phyloP scores from a whole-genome alignment of 1,140 invertebrate species.

The Papilio dardanus region DNA sequence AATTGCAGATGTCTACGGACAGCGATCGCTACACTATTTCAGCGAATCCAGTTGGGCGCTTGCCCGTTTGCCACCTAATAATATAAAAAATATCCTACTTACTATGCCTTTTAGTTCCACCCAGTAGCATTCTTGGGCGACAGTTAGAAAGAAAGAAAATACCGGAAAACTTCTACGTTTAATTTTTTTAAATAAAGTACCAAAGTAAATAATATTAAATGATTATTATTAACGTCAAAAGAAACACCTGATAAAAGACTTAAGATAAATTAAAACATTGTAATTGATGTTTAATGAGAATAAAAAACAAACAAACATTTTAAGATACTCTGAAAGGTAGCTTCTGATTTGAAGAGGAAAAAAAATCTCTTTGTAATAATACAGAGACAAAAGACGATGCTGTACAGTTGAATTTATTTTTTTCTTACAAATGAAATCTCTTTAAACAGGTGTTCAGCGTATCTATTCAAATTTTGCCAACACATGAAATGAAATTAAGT shows the following conservation, averaged over 20 bases:
- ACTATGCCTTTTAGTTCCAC: too few species aligned
- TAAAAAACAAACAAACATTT: background rate
- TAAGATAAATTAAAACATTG: background rate
- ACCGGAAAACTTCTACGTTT: too few species aligned
- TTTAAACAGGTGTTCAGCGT: slow-evolving; percentile 31
- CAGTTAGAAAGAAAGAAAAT: too few species aligned
- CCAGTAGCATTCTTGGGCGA: too few species aligned
- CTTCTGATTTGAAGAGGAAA: background rate
- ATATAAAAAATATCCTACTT: too few species aligned
- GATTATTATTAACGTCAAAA: background rate
- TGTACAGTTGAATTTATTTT: background rate
- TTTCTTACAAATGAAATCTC: slow-evolving; percentile 30
- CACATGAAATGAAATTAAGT: slow-evolving; percentile 38
- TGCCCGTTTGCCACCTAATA: too few species aligned
- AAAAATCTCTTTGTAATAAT: background rate
- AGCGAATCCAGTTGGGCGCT: too few species aligned
- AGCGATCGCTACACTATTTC: too few species aligned
- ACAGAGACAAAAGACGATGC: background rate
- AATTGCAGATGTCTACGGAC: too few species aligned
- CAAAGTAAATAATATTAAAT: background rate
- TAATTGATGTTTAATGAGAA: background rate
- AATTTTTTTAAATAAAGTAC: too few species aligned
- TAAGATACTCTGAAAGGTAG: background rate
- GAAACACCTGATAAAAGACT: background rate
- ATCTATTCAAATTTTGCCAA: slow-evolving; percentile 38